Evolutionary conservation across 2,888 invertebrate species (phyloP).

Genomic region (Zaprionus bogoriensis): DNA sequence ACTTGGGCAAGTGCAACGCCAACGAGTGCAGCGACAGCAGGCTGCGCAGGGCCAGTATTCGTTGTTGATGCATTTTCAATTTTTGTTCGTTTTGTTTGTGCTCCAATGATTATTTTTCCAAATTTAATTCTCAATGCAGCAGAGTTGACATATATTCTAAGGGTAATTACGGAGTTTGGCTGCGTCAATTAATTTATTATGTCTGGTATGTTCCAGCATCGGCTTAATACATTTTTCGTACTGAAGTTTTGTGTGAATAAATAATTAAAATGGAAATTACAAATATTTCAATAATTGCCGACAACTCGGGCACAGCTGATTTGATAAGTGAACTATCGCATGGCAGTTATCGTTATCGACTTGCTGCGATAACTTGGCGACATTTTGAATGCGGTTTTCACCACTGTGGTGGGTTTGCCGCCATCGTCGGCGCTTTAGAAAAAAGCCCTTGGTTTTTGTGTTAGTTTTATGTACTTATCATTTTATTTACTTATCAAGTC

Average conservation of each 20-base stretch:
- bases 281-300: background rate
- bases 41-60: slow-evolving; percentile 36
- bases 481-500: too few species aligned
- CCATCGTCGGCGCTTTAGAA: background rate
- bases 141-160: slow-evolving; percentile 29
- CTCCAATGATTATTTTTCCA: slow-evolving; percentile 10
- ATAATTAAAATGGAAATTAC: background rate
- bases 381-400: background rate
- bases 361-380: background rate
- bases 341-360: slow-evolving; percentile 18
- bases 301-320: slow-evolving; percentile 9
- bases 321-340: slow-evolving; percentile 22
- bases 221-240: background rate
- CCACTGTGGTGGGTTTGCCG: background rate
- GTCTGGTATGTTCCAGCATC: background rate
- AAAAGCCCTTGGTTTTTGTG: too few species aligned
- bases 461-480: too few species aligned
- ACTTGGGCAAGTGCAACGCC: slow-evolving; percentile 18
- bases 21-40: slow-evolving; percentile 26
- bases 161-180: background rate
- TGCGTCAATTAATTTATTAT: background rate
- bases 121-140: slow-evolving; percentile 1
- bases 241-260: background rate
- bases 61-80: slow-evolving; percentile 33
- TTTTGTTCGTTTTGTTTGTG: background rate